Percentiles rank a stretch among this genome's conserved stretches.
Evolutionary conservation across 2,797 vertebrate species (phyloP).

Genomic region (Harpagifer antarcticus): DNA sequence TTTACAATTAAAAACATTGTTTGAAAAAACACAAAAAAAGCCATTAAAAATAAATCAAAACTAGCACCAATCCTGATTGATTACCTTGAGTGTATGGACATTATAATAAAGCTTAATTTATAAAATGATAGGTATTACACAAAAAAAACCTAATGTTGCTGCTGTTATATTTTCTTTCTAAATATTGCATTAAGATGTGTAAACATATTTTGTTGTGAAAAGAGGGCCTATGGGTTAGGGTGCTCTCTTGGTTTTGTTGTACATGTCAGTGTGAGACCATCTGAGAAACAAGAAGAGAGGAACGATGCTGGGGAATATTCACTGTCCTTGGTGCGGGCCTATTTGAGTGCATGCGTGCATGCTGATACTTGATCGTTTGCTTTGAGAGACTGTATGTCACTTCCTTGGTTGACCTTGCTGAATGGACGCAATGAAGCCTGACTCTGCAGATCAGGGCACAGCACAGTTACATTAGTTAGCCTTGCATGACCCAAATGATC

Average conservation of each 20-base stretch:
- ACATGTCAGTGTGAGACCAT: background rate
- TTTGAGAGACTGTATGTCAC: slow-evolving; percentile 9
- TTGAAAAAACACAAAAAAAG: background rate
- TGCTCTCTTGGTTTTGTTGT: background rate
- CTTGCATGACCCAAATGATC: background rate
- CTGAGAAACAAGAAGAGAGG: background rate
- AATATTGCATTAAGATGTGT: background rate
- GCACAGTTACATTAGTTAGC: slow-evolving; percentile 6
- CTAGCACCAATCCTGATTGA: background rate
- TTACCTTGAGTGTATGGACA: background rate
- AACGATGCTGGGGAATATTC: background rate
- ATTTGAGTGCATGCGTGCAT: background rate
- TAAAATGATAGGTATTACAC: too few relatives aligned
- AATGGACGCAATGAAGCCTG: slow-evolving; percentile 22
- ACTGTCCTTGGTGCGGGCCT: background rate
- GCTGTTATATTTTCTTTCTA: background rate
- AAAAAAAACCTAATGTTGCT: background rate
- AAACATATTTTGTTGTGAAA: background rate
- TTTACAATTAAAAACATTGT: background rate
- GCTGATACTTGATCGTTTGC: slow-evolving; percentile 26
- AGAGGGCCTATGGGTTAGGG: background rate
- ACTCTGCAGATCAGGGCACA: slow-evolving; percentile 17
- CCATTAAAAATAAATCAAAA: background rate
- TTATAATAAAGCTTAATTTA: too few relatives aligned
- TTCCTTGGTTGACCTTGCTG: slow-evolving; percentile 36